Evolutionary conservation across 2,113 vertebrate genomes (phyloP).

Genomic region (Jacana jacana): DNA sequence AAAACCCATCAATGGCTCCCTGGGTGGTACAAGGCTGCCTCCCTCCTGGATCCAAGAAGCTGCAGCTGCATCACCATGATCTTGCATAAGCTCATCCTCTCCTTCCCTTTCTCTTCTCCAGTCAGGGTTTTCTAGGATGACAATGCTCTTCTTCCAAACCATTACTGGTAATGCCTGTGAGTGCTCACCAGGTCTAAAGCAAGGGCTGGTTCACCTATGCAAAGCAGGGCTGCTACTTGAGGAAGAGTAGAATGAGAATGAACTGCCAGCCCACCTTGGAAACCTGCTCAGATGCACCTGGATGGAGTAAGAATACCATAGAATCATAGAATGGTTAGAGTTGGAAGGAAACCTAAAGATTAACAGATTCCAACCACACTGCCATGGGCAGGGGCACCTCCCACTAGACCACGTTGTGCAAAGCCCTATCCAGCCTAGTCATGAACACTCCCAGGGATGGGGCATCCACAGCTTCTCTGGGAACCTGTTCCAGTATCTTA

Average conservation of each 20-base stretch:
- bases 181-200: background rate
- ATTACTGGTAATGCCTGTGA: background rate
- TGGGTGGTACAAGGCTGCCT: background rate
- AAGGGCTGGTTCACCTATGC: background rate
- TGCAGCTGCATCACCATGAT: background rate
- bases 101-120: background rate
- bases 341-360: too few species aligned
- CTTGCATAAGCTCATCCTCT: fast-evolving
- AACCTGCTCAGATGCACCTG: background rate
- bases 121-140: background rate
- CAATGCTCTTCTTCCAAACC: background rate
- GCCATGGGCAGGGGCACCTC: too few species aligned
- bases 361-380: too few species aligned
- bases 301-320: background rate
- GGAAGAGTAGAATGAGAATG: background rate
- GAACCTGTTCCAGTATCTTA: too few species aligned
- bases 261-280: background rate
- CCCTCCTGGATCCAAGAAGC: background rate
- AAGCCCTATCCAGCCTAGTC: too few species aligned
- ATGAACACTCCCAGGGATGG: too few species aligned
- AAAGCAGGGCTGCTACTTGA: background rate
- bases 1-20: background rate
- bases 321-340: background rate
- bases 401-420: too few species aligned
- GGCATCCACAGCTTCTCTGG: too few species aligned